Base-by-base conservation (phyloP, 2,888 invertebrate species). In the Tromatobia lineatoria region DNA sequence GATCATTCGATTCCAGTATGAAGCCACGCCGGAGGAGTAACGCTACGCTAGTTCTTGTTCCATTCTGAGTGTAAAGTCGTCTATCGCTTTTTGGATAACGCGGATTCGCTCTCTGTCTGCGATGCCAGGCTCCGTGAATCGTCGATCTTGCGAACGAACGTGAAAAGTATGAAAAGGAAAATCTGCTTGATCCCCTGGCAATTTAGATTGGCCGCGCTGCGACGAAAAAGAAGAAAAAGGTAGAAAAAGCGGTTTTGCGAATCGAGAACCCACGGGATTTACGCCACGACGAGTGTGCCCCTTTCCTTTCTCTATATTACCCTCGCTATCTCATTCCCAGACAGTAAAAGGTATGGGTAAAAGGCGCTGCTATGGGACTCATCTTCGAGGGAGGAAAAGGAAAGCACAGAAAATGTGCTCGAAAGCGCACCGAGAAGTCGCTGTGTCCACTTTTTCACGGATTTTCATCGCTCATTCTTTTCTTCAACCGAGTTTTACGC, bases 101-200 rank as follows among this genome's bases (percentile, higher is more conserved):
- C 61, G 61, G 61, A 64, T 78, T 74, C 47, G 34, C 57, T 77
- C 18, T 77, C 29, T 34, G 69, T 69, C 69, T 34, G 77, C 67
- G 59, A 52, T 20, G 59, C 69, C 23, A 59, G 45, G 11, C 54
- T 45, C 29, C 34, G 59, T 52, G 34, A 69, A 70, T 81, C 74
- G 69, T 81, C 78, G 77, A 84, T 81, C 84, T 45, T 70, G 67
- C 81, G 67, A 59, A 73, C 71, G 71, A 78, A 69, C 69, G 64
- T 67, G 74, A 29, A 64, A 70, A 66, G 74, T 76, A 78, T 77
- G 70, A 69, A 78, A 80, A 74, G 67, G 74, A 81, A 70, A 81
- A 80, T 78, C 73, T 81, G 61, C 50, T 78, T 75, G 79, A 83
- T 83, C 83, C 81, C 74, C 59, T 25, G 74, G 81, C 84, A 81